Percentiles rank a stretch among this genome's conserved stretches.
Evolutionary conservation across 2,113 vertebrate species (phyloP).

Genomic region (Scatophagus argus): DNA sequence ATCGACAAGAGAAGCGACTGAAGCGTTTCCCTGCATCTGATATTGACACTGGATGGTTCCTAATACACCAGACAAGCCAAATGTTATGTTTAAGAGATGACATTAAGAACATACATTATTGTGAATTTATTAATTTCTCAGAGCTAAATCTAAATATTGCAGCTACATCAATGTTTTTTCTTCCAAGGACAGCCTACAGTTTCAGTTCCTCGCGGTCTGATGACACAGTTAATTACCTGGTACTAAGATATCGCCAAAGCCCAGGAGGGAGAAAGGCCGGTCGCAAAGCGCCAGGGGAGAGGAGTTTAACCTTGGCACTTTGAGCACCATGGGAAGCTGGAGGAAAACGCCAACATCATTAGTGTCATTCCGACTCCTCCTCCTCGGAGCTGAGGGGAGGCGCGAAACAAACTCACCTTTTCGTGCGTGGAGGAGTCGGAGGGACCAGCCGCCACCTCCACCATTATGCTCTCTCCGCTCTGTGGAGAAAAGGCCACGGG

Average conservation of each 20-base stretch:
- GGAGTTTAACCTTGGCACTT: conserved; percentile 92
- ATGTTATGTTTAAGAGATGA: neutral
- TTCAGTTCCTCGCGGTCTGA: neutral
- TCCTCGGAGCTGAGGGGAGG: neutral
- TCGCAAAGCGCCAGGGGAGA: conserved; percentile 93
- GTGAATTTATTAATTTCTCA: no score
- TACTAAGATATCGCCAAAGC: conserved; percentile 96
- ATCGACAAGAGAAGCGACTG: neutral
- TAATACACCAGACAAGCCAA: neutral
- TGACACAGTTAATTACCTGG: conserved; percentile 87
- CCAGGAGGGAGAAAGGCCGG: conserved; percentile 94
- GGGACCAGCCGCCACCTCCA: conserved; percentile 95
- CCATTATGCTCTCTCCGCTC: conserved; percentile 98
- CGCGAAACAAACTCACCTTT: conserved; percentile 85
- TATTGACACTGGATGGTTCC: neutral
- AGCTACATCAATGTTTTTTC: neutral
- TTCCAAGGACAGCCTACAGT: neutral
- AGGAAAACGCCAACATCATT: conserved; percentile 25
- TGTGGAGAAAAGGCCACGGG: conserved; percentile 57
- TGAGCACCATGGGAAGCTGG: conserved; percentile 98
- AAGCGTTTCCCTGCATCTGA: neutral
- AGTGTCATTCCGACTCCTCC: neutral
- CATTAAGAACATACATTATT: neutral
- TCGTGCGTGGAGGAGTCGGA: conserved; percentile 92
- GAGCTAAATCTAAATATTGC: no score